Conservation (phyloP, 2,797 vertebrate genomes). For the Coreius guichenoti region DNA sequence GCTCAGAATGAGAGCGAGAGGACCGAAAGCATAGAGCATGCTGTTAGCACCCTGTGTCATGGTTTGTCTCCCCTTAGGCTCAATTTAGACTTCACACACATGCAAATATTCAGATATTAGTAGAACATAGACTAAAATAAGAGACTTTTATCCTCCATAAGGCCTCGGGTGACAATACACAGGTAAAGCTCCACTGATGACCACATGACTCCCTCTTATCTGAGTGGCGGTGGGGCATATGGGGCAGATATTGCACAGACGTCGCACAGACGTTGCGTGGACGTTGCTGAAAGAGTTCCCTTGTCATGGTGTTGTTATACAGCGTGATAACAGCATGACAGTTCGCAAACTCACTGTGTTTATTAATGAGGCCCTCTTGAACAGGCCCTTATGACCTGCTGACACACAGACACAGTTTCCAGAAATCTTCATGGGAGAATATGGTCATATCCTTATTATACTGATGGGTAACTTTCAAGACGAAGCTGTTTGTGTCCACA, state of each 20-base stretch:
- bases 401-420: constrained; percentile 54
- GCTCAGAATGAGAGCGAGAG: constrained; percentile 61
- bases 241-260: constrained; percentile 82
- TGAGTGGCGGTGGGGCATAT: constrained; percentile 73
- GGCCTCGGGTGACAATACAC: background rate
- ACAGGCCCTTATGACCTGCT: constrained; percentile 65
- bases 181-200: constrained; percentile 36
- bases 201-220: constrained; percentile 9
- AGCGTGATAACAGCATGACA: constrained; percentile 84
- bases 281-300: constrained; percentile 81
- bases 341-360: constrained; percentile 70
- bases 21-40: constrained; percentile 32
- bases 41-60: constrained; percentile 45
- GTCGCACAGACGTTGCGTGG: constrained; percentile 86
- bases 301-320: constrained; percentile 80
- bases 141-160: background rate
- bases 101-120: constrained; percentile 30
- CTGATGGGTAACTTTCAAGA: constrained; percentile 5
- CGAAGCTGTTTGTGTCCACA: background rate
- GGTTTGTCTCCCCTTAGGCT: constrained; percentile 48
- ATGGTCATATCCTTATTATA: background rate
- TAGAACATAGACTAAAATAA: background rate
- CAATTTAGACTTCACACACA: constrained; percentile 54
- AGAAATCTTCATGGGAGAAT: constrained; percentile 47
- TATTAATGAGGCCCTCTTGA: constrained; percentile 65